Conservation (phyloP, 1,140 invertebrate genomes). For the Centruroides sculpturatus region DNA sequence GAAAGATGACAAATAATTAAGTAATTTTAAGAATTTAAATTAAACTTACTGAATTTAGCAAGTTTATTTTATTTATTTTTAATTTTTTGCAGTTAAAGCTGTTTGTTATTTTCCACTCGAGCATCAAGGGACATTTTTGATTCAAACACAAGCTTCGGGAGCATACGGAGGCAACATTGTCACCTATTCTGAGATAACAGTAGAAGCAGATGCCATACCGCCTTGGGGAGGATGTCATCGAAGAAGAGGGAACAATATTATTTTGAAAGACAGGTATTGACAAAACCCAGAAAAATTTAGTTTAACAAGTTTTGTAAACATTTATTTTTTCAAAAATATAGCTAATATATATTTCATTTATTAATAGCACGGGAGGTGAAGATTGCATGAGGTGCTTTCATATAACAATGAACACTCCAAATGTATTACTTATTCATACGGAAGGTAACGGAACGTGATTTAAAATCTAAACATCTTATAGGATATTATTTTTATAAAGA, state of each 20-base stretch:
- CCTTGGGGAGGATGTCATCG: conserved; percentile 50
- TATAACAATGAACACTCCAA: conserved; percentile 40
- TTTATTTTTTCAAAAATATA: neutral
- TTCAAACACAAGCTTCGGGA: conserved; percentile 34
- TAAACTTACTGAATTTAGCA: too few species aligned
- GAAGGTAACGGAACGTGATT: conserved; percentile 25
- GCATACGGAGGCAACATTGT: conserved; percentile 24
- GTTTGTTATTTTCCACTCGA: conserved; percentile 50
- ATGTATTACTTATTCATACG: conserved; percentile 47
- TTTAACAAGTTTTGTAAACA: too few species aligned
- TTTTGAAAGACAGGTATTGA: conserved; percentile 37
- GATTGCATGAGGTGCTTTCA: conserved; percentile 47
- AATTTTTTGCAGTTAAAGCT: neutral
- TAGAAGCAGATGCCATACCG: conserved; percentile 46
- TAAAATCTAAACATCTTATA: neutral
- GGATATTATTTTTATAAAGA: neutral
- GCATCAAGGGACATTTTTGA: conserved; percentile 48
- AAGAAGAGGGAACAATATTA: conserved; percentile 43
- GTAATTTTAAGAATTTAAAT: too few species aligned
- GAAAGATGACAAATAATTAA: too few species aligned
- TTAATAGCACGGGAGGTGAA: conserved; percentile 33
- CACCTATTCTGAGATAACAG: conserved; percentile 43
- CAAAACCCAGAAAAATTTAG: neutral
- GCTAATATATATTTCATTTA: neutral
- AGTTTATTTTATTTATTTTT: too few species aligned